Conservation (phyloP, 2,113 vertebrate genomes). For the Peromyscus polionotus region DNA sequence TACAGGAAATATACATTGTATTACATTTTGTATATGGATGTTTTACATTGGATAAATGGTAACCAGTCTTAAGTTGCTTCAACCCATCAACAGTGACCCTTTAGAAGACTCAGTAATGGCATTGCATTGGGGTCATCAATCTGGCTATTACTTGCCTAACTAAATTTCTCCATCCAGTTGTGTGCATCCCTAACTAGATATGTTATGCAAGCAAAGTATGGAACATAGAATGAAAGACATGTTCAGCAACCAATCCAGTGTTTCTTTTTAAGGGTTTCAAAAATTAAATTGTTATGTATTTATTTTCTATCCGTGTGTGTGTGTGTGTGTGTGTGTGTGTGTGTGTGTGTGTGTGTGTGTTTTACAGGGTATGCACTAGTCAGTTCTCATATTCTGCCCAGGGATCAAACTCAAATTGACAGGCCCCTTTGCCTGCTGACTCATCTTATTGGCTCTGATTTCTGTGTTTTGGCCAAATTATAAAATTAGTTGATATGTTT, state of each 20-base stretch:
- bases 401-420: background rate
- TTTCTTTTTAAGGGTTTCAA: background rate
- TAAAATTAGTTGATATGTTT: background rate
- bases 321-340: background rate
- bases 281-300: background rate
- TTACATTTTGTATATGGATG: background rate
- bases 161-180: background rate
- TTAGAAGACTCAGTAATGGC: background rate
- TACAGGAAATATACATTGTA: background rate
- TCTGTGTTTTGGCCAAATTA: background rate
- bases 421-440: background rate
- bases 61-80: background rate
- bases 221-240: background rate
- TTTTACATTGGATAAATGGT: background rate
- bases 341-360: background rate
- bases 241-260: background rate
- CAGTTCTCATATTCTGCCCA: background rate
- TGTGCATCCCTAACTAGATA: background rate
- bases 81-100: background rate
- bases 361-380: no score
- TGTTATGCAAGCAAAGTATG: conserved; percentile 8
- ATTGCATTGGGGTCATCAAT: background rate
- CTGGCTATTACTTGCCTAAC: background rate
- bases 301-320: background rate
- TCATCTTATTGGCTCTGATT: background rate